Evolutionary conservation across 2,888 invertebrate genomes (phyloP).

Genomic region (Lagria hirta): DNA sequence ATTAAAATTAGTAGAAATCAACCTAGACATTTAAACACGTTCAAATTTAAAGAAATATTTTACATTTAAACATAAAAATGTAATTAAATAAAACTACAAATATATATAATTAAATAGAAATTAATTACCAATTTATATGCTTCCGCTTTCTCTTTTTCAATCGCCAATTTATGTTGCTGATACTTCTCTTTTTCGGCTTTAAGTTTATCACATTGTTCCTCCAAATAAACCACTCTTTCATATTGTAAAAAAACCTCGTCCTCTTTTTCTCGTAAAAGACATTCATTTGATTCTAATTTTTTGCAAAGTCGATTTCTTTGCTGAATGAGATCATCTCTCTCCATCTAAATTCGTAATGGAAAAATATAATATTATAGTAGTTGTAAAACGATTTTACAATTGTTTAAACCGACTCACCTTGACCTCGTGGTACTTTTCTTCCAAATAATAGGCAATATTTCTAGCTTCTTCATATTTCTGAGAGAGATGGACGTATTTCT

Average conservation of each 20-base stretch:
- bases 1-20: too few relatives aligned
- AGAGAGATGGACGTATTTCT: constrained; percentile 63
- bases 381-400: constrained; percentile 6
- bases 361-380: too few relatives aligned
- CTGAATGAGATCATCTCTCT: constrained; percentile 59
- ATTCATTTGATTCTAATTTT: constrained; percentile 59
- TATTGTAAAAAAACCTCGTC: constrained; percentile 63
- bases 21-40: too few relatives aligned
- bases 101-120: background rate
- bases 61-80: too few relatives aligned
- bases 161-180: constrained; percentile 52
- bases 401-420: constrained; percentile 54
- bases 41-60: too few relatives aligned
- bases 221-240: constrained; percentile 61
- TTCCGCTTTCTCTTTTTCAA: constrained; percentile 56
- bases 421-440: constrained; percentile 66
- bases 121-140: constrained; percentile 54
- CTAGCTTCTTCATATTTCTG: constrained; percentile 64
- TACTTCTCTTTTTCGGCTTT: constrained; percentile 56
- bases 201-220: constrained; percentile 61
- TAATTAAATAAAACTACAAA: too few relatives aligned
- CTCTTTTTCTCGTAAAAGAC: constrained; percentile 61
- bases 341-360: constrained; percentile 52
- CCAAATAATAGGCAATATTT: constrained; percentile 63
- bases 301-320: constrained; percentile 57